Evolutionary conservation across 2,888 invertebrate genomes (phyloP), one percentile per base, ranked within the genome.

Genomic region (Trachelus tabidus): DNA sequence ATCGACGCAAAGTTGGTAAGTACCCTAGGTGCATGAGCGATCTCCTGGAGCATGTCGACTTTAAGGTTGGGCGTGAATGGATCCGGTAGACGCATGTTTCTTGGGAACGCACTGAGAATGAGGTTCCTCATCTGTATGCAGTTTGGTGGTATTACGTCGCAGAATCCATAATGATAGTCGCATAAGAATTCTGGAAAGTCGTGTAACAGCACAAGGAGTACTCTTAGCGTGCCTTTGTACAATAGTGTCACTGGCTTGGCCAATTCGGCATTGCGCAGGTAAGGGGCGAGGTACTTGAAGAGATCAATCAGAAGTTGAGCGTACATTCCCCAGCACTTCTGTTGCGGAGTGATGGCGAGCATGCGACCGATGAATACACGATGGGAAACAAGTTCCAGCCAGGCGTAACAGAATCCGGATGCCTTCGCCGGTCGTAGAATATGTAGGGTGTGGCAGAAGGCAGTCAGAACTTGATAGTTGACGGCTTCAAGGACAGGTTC

Each of bases 131-230:
- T 98, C 92, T 97, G 99, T 85, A 99, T 98, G 92, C 99, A 99
- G 92, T 99, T 99, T 4, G 99, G 98, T 74, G 99, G 99, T 87
- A 99, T 99, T 81, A 98, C 98, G 92, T 99, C 99, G 92, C 99
- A 99, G 93, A 99, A 98, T 73, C 98, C 97, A 91, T 99, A 99
- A 92, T 99, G 99, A 92, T 99, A 99, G 91, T 99, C 99, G 92
- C 99, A 99, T 76, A 99, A 94, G 92, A 99, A 98, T 92, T 99
- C 99, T 0, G 99, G 99, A 92, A 99, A 99, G 91, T 99, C 99
- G 90, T 99, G 99, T 15, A 99, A 93, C 40, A 99, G 93, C 0
- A 99, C 98, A 69, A 99, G 93, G 76, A 99, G 93, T 12, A 99
- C 98, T 82, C 99, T 95, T 73, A 99, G 93, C 0, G 98, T 98